These are phyloP conservation scores for Agonum fuliginosum DNA, from an alignment of 2,888 invertebrate species.

Conservation along the genomic window DNA sequence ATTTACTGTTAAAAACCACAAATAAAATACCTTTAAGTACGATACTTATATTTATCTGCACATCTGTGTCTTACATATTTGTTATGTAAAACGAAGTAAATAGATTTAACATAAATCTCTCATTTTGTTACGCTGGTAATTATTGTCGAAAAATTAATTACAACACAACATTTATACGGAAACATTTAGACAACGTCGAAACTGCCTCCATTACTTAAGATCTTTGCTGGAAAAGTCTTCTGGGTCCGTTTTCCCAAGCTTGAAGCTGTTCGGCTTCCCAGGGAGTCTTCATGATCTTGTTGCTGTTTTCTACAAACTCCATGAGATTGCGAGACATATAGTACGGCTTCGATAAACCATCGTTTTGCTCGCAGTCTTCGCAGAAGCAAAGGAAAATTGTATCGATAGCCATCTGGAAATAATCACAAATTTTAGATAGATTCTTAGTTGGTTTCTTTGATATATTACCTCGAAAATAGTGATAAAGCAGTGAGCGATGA, in stretches of 20 bases:
- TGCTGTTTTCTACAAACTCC: constrained; percentile 80
- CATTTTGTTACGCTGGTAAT: background rate
- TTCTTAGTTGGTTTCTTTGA: background rate
- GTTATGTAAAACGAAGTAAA: too few species aligned
- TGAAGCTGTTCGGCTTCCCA: constrained; percentile 38
- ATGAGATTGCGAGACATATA: constrained; percentile 81
- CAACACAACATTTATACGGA: background rate
- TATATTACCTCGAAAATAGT: constrained; percentile 84
- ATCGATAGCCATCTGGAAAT: constrained; percentile 81
- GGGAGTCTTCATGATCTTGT: constrained; percentile 70
- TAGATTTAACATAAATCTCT: background rate
- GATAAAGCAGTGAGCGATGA: constrained; percentile 83
- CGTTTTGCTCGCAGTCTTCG: constrained; percentile 80
- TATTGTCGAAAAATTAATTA: constrained; percentile 39
- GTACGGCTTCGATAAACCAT: constrained; percentile 78
- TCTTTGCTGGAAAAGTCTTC: constrained; percentile 23
- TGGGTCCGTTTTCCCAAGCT: constrained; percentile 43
- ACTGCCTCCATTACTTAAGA: background rate
- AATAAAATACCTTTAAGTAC: background rate
- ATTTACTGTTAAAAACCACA: background rate
- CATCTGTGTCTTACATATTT: too few species aligned
- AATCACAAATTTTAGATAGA: constrained; percentile 42
- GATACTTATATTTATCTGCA: too few species aligned
- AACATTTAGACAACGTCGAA: background rate
- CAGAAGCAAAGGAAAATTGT: constrained; percentile 82